Base-by-base conservation (phyloP, 2,797 vertebrate genomes). In the Masticophis lateralis region DNA sequence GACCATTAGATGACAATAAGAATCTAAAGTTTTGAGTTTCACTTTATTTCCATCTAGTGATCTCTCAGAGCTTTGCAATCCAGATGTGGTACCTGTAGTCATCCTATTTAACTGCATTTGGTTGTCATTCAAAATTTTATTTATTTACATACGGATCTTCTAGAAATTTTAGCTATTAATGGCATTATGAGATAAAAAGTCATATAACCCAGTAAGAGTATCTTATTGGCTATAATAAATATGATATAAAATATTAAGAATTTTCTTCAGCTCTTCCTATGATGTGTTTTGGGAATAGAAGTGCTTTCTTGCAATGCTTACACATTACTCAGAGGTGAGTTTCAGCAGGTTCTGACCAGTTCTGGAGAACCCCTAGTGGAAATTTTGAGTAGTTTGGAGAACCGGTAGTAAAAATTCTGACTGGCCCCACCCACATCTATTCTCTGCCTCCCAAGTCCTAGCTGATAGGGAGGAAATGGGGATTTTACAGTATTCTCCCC, bases 121-220 rank as follows among this genome's bases (percentile, higher is more conserved):
- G 86, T 92, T 0, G 4, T 86, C 7, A 53, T 91, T 60, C 55
- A 3, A 63, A 37, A 66, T 69, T 69, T 14, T n/a, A n/a, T 69
- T 32, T 69, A 69, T 69, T 69, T 69, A 69, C 16, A 69, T 69
- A 27, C 1, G 51, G 1, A 93, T 91, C 5, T 20, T 91, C 13
- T 86, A 53, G 79, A 74, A n/a, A 69, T 87, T 93, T 53, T 79
- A 90, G 11, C 69, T 88, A 63, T 51, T 92, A 61, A 91, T 2
- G 0, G 27, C 92, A 11, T 3, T 90, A 1, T 61, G 2, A 53
- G 9, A 91, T 9, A 25, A 51, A 92, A 94, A 83, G 2, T 89
- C 59, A 95, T 63, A 89, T 87, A 92, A 37, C 9, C 27, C 60
- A 94, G 2, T 8, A 61, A 94, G 60, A 94, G 93, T 18, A 0